Evolutionary conservation across 2,888 invertebrate genomes (phyloP).

Genomic region (Hyposoter dolosus): DNA sequence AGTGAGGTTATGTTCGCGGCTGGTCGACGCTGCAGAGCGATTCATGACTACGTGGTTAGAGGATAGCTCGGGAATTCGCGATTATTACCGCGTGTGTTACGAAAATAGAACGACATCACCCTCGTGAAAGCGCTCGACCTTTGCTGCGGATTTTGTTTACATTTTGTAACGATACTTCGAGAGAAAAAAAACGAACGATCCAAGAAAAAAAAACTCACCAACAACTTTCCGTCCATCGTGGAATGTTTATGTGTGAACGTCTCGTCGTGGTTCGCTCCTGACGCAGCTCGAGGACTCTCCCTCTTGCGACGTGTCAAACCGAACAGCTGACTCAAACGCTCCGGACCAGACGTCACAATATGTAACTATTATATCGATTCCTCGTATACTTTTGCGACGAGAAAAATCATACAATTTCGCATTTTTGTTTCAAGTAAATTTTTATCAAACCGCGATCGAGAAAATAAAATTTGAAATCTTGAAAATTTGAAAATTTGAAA

Average conservation of each 20-base stretch:
- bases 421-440: neutral
- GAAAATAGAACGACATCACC: slow-evolving; percentile 52
- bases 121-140: slow-evolving; percentile 61
- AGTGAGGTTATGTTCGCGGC: slow-evolving; percentile 74
- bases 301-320: slow-evolving; percentile 57
- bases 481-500: neutral
- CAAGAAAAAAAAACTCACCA: slow-evolving; percentile 75
- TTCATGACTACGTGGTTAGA: slow-evolving; percentile 69
- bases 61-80: slow-evolving; percentile 12
- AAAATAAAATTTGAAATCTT: neutral
- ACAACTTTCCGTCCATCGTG: slow-evolving; percentile 80
- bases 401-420: neutral
- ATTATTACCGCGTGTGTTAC: slow-evolving; percentile 29
- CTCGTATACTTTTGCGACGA: neutral
- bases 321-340: slow-evolving; percentile 40
- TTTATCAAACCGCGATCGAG: neutral
- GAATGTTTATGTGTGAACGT: slow-evolving; percentile 68
- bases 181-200: slow-evolving; percentile 53
- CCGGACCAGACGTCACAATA: neutral
- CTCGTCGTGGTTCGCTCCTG: neutral
- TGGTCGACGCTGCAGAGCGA: slow-evolving; percentile 69
- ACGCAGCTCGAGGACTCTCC: neutral
- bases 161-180: slow-evolving; percentile 29
- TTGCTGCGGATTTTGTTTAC: slow-evolving; percentile 58
- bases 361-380: neutral